Conservation (phyloP, 2,888 invertebrate species). For the Blera fallax region DNA sequence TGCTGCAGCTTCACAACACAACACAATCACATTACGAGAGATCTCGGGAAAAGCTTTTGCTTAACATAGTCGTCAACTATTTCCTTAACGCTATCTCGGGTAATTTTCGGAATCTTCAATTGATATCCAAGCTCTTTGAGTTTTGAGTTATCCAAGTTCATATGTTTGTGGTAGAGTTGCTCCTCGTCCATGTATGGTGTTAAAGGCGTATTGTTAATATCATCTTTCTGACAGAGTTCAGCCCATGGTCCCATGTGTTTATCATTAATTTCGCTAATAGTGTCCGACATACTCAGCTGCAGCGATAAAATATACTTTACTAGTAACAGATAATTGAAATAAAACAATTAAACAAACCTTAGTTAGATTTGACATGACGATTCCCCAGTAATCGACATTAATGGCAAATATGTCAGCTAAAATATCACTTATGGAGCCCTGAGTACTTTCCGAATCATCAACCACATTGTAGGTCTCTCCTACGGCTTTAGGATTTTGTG, state of each 20-base stretch:
- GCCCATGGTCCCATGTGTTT: constrained; percentile 97
- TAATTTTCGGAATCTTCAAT: constrained; percentile 85
- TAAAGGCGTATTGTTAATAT: constrained; percentile 91
- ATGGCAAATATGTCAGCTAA: constrained; percentile 92
- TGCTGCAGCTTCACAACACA: not conserved
- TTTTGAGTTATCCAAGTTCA: constrained; percentile 88
- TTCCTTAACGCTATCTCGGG: constrained; percentile 85
- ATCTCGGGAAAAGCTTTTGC: constrained; percentile 92
- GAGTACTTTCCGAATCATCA: constrained; percentile 91
- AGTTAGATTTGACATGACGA: constrained; percentile 90
- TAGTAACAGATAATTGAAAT: not conserved
- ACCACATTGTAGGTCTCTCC: constrained; percentile 90
- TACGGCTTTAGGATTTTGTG: constrained; percentile 82
- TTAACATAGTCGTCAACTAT: constrained; percentile 90
- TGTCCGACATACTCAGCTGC: constrained; percentile 89
- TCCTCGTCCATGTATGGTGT: constrained; percentile 94
- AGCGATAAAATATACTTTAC: constrained; percentile 50
- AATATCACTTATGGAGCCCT: constrained; percentile 91
- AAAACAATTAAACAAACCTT: constrained; percentile 83
- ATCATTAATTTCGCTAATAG: constrained; percentile 95
- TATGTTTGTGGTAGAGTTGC: constrained; percentile 90
- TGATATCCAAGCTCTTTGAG: constrained; percentile 85
- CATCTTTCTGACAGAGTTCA: constrained; percentile 89
- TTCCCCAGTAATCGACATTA: constrained; percentile 93
- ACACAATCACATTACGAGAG: constrained; percentile 84